Evolutionary conservation across 2,888 invertebrate species (phyloP), one percentile per base, ranked within the genome.

Genomic region (Chymomyza fuscimana): DNA sequence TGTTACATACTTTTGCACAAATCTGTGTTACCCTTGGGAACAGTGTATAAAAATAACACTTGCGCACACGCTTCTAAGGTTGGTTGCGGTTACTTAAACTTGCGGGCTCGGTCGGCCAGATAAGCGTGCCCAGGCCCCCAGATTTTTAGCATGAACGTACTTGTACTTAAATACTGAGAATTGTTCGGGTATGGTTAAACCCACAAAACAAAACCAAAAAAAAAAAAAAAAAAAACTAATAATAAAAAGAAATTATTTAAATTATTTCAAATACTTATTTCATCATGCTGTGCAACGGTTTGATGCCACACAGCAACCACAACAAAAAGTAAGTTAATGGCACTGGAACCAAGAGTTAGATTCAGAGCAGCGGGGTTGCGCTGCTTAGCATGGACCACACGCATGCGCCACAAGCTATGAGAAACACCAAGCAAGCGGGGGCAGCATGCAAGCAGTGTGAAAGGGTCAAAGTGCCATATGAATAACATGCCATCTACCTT

Each of bases 181-280:
- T 46, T 46, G 12, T 10, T 46, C 40, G 32, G 32, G 0, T 32
- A 3, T 32, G 6, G 40, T 12, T 9, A 19, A 15, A 19, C 52
- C 52, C 16, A 54, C 52, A 54, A 54, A 54, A 25, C 25, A 25
- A 25, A 25, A 3, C 25, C 3, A 25, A 25, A 25, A 25, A 25
- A 4, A 25, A 25, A 25, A 25, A 25, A 54, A 6, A 54, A 54
- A 54, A 54, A 4, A 54, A 54, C 9, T 16, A 19, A 54, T 19
- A 63, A 51, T 46, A 22, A 63, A 66, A 69, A 25, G 58, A 67
- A 77, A 72, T 68, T 74, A 86, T 83, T 86, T 68, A 83, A 86
- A 88, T 88, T 77, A 88, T 76, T 80, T 84, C 79, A 66, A 77
- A 62, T 77, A 77, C 73, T 86, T 87, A 80, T 72, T 64, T 70